phyloP scores from a whole-genome alignment of 2,888 invertebrate species.

The Busseola fusca region DNA sequence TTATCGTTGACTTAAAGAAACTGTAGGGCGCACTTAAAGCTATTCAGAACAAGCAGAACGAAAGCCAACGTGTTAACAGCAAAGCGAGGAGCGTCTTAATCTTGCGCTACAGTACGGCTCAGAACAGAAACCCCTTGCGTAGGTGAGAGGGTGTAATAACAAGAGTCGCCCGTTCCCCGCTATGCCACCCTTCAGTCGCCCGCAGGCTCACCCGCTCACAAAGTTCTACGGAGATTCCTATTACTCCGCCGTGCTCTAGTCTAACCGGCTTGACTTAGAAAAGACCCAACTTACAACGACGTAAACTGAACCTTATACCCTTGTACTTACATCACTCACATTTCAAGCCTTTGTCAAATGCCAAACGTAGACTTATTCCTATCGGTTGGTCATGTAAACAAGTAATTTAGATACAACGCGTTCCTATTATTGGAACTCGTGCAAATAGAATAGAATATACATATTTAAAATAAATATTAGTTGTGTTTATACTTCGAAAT shows the following conservation, averaged over 20 bases:
- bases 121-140: constrained; percentile 83
- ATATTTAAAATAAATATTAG: constrained; percentile 7
- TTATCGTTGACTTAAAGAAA: constrained; percentile 71
- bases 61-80: constrained; percentile 82
- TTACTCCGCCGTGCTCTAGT: constrained; percentile 80
- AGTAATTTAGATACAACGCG: constrained; percentile 19
- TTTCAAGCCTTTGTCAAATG: constrained; percentile 67
- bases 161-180: constrained; percentile 76
- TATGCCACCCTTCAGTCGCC: constrained; percentile 75
- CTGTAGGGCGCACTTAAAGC: constrained; percentile 71
- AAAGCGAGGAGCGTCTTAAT: constrained; percentile 85
- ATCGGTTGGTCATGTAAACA: constrained; percentile 66
- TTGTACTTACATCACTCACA: constrained; percentile 68
- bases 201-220: constrained; percentile 79
- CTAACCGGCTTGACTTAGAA: constrained; percentile 82
- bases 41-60: constrained; percentile 77
- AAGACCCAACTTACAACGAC: constrained; percentile 77
- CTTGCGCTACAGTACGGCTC: constrained; percentile 83
- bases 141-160: constrained; percentile 89
- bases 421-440: constrained; percentile 8
- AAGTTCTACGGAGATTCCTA: constrained; percentile 85
- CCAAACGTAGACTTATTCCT: constrained; percentile 66
- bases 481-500: constrained; percentile 12
- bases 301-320: constrained; percentile 77
- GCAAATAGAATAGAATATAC: background rate